These are phyloP conservation scores for Brachycybe producta DNA, from an alignment of 2,888 invertebrate species.

Conservation along the genomic window DNA sequence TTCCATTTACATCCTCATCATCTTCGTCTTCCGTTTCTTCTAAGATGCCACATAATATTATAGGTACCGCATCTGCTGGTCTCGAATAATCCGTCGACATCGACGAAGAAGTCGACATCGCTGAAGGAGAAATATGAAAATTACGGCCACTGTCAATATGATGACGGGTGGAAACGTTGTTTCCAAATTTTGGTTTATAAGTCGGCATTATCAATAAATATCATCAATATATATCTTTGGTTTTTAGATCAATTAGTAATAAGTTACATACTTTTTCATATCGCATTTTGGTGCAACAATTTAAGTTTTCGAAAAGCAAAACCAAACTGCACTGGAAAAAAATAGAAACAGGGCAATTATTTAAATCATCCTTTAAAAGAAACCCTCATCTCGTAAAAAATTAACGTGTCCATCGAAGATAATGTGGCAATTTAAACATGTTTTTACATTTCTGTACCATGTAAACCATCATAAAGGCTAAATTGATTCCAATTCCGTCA, in stretches of 20 bases:
- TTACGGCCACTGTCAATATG: too few relatives aligned
- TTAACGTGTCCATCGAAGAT: neutral
- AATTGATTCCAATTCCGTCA: slow-evolving; percentile 10
- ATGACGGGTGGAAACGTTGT: neutral
- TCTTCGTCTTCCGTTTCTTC: slow-evolving; percentile 11
- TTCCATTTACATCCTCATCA: neutral
- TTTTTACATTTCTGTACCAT: slow-evolving; percentile 6
- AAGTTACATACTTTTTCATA: too few relatives aligned
- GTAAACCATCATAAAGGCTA: slow-evolving; percentile 5
- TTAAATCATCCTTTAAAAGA: too few relatives aligned
- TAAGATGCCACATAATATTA: slow-evolving; percentile 8
- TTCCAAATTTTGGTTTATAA: neutral
- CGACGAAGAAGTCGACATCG: neutral
- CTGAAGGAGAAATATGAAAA: too few relatives aligned
- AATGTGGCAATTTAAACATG: slow-evolving; percentile 5
- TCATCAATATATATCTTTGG: slow-evolving; percentile 1
- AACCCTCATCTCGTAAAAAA: too few relatives aligned
- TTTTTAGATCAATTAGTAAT: too few relatives aligned
- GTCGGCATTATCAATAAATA: neutral
- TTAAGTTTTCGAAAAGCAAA: too few relatives aligned
- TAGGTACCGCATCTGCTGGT: neutral
- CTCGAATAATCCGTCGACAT: neutral
- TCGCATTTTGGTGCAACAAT: too few relatives aligned
- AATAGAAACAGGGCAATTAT: too few relatives aligned
- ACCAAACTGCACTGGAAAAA: too few relatives aligned